phyloP scores from a whole-genome alignment of 2,113 vertebrate species.

The Sula dactylatra region DNA sequence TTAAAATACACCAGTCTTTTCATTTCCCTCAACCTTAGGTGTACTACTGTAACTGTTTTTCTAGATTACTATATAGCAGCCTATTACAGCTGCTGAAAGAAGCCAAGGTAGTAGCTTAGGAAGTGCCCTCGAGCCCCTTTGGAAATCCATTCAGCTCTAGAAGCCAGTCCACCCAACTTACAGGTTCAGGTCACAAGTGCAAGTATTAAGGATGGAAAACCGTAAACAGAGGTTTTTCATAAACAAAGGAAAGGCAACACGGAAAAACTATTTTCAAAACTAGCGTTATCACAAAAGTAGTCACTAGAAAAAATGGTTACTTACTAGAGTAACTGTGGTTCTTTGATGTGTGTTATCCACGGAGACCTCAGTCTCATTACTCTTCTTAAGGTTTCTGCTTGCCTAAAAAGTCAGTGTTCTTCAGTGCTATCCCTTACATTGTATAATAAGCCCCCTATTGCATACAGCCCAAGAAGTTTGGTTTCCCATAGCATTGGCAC shows the following conservation, averaged over 20 bases:
- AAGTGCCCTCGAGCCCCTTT: neutral
- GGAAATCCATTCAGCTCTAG: neutral
- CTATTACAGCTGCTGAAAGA: neutral
- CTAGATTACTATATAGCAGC: neutral
- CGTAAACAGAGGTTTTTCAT: neutral
- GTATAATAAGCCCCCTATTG: neutral
- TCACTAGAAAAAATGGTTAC: neutral
- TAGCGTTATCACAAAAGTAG: neutral
- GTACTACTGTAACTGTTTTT: neutral
- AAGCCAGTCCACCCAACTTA: neutral
- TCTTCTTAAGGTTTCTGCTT: neutral
- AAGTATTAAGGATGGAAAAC: neutral
- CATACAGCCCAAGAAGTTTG: neutral
- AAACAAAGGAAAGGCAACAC: neutral
- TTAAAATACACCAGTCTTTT: neutral
- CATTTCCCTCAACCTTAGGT: neutral
- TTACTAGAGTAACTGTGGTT: neutral
- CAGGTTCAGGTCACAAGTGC: neutral
- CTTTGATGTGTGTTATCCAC: neutral
- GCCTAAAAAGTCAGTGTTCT: neutral
- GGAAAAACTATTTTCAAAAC: neutral
- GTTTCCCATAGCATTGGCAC: neutral
- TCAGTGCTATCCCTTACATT: neutral
- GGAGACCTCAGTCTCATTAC: neutral
- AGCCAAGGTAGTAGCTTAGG: neutral